Percentiles rank a stretch among this genome's conserved stretches.
These are phyloP conservation scores for Crotophaga sulcirostris DNA, from an alignment of 2,113 vertebrate genomes.

Conservation along the genomic window DNA sequence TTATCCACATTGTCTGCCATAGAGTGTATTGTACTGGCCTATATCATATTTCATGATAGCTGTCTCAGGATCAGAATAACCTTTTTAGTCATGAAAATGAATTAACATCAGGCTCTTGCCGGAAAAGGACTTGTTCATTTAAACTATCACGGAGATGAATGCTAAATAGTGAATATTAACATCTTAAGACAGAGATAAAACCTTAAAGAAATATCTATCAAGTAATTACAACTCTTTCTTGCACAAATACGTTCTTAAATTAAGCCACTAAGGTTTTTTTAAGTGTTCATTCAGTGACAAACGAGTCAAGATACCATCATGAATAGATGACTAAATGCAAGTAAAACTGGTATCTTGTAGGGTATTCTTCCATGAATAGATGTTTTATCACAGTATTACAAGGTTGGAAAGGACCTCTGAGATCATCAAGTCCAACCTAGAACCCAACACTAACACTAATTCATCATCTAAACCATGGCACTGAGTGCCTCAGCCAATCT, in stretches of 20 bases:
- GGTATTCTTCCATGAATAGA: neutral
- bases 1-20: neutral
- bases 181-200: constrained; percentile 37
- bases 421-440: no score
- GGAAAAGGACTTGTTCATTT: neutral
- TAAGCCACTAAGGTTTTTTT: neutral
- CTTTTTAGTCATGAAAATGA: constrained; percentile 51
- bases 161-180: neutral
- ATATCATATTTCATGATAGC: constrained; percentile 12
- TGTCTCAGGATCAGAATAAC: constrained; percentile 23
- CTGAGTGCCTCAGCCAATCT: no score
- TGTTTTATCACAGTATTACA: no score
- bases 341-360: neutral
- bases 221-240: constrained; percentile 8
- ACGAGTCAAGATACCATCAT: neutral
- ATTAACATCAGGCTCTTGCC: neutral
- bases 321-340: neutral
- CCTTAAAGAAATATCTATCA: constrained; percentile 5
- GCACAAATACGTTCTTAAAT: constrained; percentile 14
- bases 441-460: no score
- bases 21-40: neutral
- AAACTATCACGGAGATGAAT: neutral
- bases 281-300: neutral
- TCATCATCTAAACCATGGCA: no score
- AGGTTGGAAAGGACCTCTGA: no score